phyloP scores from a whole-genome alignment of 2,888 invertebrate genomes.

The Tineola bisselliella region DNA sequence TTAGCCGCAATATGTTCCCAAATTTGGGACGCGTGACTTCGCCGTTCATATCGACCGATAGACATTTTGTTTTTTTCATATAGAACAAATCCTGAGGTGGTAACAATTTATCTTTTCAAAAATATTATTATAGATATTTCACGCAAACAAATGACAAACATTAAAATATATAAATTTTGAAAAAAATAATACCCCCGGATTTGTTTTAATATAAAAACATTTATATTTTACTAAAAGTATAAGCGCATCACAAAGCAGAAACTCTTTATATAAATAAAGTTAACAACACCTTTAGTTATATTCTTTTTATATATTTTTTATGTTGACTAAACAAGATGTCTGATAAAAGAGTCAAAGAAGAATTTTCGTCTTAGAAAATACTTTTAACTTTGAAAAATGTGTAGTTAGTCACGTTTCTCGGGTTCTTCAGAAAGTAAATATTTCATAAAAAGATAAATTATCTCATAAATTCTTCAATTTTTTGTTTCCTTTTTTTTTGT shows the following conservation, averaged over 20 bases:
- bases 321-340: not conserved
- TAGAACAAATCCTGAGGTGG: not conserved
- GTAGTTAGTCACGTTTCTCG: not conserved
- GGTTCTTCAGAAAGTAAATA: not conserved
- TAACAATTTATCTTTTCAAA: too few species aligned
- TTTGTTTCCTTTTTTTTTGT: not conserved
- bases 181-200: too few species aligned
- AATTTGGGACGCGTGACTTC: conserved; percentile 3
- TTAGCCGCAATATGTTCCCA: conserved; percentile 13
- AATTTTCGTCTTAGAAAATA: not conserved
- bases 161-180: too few species aligned
- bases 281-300: not conserved
- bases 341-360: not conserved
- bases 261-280: too few species aligned
- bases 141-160: too few species aligned
- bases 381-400: not conserved
- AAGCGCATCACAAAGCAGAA: not conserved
- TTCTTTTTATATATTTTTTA: not conserved
- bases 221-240: not conserved
- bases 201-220: not conserved
- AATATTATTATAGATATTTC: too few species aligned
- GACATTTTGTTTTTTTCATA: not conserved
- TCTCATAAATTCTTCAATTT: not conserved
- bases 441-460: not conserved
- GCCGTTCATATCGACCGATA: not conserved